These are phyloP conservation scores for Conus canariensis DNA, from an alignment of 2,888 invertebrate species.

Conservation along the genomic window DNA sequence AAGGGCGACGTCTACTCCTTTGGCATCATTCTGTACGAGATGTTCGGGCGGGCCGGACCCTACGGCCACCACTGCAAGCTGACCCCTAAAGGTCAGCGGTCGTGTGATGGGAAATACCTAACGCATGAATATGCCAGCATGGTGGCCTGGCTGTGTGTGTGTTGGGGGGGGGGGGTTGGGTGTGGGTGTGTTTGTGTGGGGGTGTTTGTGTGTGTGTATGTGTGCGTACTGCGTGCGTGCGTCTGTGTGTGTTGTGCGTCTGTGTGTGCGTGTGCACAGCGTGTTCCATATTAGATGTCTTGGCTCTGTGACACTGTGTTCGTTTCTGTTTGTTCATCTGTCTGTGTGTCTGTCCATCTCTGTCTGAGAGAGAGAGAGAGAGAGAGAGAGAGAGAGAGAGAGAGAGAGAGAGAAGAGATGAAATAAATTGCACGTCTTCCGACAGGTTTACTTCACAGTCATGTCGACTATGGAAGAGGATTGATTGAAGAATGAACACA, in stretches of 20 bases:
- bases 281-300: no score
- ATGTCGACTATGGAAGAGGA: no score
- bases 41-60: slow-evolving; percentile 76
- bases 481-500: no score
- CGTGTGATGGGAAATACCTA: not conserved
- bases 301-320: no score
- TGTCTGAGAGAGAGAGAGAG: not conserved
- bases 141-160: not conserved
- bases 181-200: no score
- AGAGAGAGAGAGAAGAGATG: not conserved
- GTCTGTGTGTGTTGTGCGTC: not conserved
- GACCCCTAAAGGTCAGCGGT: slow-evolving; percentile 89
- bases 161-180: no score
- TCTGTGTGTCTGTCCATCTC: not conserved
- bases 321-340: not conserved
- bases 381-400: not conserved
- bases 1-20: slow-evolving; percentile 85
- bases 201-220: not conserved
- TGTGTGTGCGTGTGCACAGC: no score
- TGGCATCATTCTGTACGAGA: slow-evolving; percentile 81
- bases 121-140: not conserved
- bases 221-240: not conserved
- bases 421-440: not conserved
- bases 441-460: no score
- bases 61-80: slow-evolving; percentile 83